Evolutionary conservation across 2,888 invertebrate genomes (phyloP), one percentile per base, ranked within the genome.

Genomic region (Nowickia ferox): DNA sequence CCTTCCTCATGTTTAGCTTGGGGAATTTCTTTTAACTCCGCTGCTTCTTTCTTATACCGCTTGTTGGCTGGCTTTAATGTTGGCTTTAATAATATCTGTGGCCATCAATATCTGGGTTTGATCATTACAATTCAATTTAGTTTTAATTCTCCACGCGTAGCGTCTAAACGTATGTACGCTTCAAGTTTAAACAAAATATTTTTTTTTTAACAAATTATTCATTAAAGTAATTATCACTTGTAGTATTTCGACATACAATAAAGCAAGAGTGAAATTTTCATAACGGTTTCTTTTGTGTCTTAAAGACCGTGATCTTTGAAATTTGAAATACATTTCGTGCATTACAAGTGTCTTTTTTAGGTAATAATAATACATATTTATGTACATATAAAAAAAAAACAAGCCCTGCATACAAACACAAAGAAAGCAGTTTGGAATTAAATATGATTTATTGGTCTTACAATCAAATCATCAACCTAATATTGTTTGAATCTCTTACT

Each of bases 81-180:
- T 84, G 85, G 53, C 78, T 76, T 68, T 48, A 66, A 11, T 51
- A 63, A 78, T 77, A 76, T 42, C 66, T 81, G 87, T 82, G 78
- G 78, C 74, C 78, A 55, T 81, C 87, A 87, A 87, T 87, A 88
- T 78, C 87, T 87, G 78, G 44, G 74, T 71, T 87, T 72, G 87
- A 88, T 88, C 88, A 88, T 86, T 87, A 88, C 85, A 87, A 88
- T 90, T 90, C 66, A 76, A 84, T 89, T 89, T 90, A 91, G 92
- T 91, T 89, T 89, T 89, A 87, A 88, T 91, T 90, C 90, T 90
- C 88, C 89, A 89, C 88, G 89, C 84, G 87, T 86, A 89, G 88
- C 89, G 91, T 87, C 84, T 88, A 72, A 80, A 86, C 86, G 71
- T 85, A 53, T 42, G 69, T 63, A 65, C 85, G 87, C 84, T 81